Conservation (phyloP, 2,888 invertebrate genomes). For the Andrena fulva region DNA sequence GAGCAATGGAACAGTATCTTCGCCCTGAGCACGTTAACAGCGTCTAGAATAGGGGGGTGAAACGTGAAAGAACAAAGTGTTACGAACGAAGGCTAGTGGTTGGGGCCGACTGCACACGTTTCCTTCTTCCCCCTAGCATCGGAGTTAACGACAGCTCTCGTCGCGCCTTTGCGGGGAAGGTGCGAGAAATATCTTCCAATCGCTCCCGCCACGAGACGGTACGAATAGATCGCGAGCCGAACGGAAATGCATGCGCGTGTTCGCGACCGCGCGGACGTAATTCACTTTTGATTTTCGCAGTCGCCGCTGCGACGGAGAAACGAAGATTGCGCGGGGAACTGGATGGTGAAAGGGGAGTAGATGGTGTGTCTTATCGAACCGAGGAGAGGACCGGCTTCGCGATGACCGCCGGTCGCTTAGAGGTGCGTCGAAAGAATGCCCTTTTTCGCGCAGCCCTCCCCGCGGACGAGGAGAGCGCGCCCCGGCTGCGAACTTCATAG, state of each 20-base stretch:
- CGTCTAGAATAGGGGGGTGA: too few relatives aligned
- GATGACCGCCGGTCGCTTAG: conserved; percentile 18
- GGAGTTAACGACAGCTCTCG: background rate
- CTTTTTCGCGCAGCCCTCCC: conserved; percentile 38
- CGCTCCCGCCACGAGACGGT: conserved; percentile 27
- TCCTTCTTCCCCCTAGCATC: background rate
- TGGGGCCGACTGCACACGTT: too few relatives aligned
- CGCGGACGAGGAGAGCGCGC: conserved; percentile 8
- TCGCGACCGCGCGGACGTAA: conserved; percentile 41
- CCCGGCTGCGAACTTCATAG: background rate
- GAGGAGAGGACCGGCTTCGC: conserved; percentile 12
- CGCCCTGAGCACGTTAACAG: background rate
- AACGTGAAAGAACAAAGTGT: too few relatives aligned
- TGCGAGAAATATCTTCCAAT: background rate
- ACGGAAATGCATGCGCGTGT: conserved; percentile 46
- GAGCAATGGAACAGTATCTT: conserved; percentile 14
- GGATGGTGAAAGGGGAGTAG: background rate
- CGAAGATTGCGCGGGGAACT: background rate
- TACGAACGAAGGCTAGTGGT: too few relatives aligned
- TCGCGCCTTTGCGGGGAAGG: background rate
- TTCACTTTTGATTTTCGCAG: background rate
- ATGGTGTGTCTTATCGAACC: conserved; percentile 10
- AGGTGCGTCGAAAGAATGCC: conserved; percentile 66
- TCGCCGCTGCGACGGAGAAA: conserved; percentile 1
- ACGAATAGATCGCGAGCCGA: conserved; percentile 39